Evolutionary conservation across 2,888 invertebrate species (phyloP), one percentile per base, ranked within the genome.

Genomic region (Apamea anceps): DNA sequence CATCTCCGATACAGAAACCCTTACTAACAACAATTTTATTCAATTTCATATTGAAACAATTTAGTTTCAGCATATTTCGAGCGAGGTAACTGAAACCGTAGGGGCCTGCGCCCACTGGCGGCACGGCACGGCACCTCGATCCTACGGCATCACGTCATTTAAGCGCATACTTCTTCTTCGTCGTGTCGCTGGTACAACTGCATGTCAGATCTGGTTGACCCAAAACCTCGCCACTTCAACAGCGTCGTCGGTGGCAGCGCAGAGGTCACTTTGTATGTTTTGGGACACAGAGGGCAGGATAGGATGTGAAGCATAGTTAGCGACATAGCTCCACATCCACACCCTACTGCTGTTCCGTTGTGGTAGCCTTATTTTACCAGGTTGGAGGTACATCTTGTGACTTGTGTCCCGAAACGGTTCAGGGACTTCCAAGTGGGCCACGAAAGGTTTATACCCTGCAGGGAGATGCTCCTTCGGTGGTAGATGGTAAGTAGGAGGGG

Each of bases 41-140:
- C 68, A 70, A 66, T 77, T 82, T 62, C 28, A 28, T 75, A 75
- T 73, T 25, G 65, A 65, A 75, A 67, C 57, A 72, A 67, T 75
- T 75, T 28, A 70, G 67, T 72, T 72, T 76, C 73, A 83, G 48
- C 67, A 62, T 83, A 83, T 86, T 79, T 79, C 51, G 45, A 57
- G 32, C 67, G 45, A 68, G 77, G 71, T 75, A 70, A 65, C 66
- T 71, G 51, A 21, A 60, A 83, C 45, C 25, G 66, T 73, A 32
- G 71, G 62, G 28, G 7, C 62, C 28, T 28, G 7, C 15, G 62
- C 28, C 62, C 62, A 62, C 62, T 28, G 15, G 15, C 28, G 15
- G 62, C 28, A 62, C 62, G 62, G 25, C n/a, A 25, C 57, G 57
- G 2, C n/a, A 28, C 51, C 15, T 15, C 48, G 25, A 57, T 25